Base-by-base conservation (phyloP, 2,888 invertebrate species). In the Leptothorax acervorum region DNA sequence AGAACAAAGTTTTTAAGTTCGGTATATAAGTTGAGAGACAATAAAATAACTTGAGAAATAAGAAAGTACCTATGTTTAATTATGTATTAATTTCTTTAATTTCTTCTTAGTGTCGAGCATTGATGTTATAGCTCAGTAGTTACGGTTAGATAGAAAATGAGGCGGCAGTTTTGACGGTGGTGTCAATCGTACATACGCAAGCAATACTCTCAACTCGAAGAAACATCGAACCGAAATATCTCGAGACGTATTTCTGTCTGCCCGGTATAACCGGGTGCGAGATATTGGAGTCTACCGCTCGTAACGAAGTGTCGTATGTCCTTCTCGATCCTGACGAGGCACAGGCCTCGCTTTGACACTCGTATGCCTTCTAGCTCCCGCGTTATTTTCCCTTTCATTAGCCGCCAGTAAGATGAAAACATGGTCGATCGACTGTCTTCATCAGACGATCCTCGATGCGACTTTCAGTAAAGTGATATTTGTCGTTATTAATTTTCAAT, bases 291-390 rank as follows among this genome's bases (percentile, higher is more conserved):
- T 83, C 55, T 71, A 66, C 23, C 48, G 35, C 23, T 75, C 83
- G 39, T 84, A 85, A 91, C 90, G 74, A 82, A 87, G 85, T 90
- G 84, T 84, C 84, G 60, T 85, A 76, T 65, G 51, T 86, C 23
- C 83, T 76, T 76, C 71, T 73, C 71, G 71, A 70, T 66, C 68
- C 83, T 92, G 91, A 92, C 82, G 87, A 90, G 84, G 62, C 83
- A 23, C 91, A 92, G 87, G 35, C 90, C 65, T 84, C 84, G 81
- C 66, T 90, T 88, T 89, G 90, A 91, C 90, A 90, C 83, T 85
- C 83, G 76, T 70, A 78, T 42, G 62, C 70, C 63, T 86, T 81
- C 88, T 70, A 74, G 35, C 85, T 83, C 73, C 57, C 78, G 65
- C 70, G 68, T 84, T 90, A 88, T 86, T 89, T 90, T 89, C 85